Evolutionary conservation across 2,797 vertebrate species (phyloP).

Genomic region (Scolopax bukidnonensis): DNA sequence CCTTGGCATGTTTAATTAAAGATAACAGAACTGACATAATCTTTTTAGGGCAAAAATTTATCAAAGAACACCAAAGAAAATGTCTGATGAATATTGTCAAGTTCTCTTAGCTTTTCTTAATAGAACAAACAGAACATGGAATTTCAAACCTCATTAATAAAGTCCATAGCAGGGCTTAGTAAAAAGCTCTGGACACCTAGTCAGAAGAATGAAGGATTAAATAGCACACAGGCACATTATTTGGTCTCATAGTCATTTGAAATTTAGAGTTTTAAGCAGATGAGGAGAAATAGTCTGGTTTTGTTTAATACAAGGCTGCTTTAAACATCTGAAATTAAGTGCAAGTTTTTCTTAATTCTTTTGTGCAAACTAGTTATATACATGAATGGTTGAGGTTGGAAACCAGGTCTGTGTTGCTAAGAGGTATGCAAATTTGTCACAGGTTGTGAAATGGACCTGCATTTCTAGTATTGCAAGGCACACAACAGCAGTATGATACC

Average conservation of each 20-base stretch:
- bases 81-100: not conserved
- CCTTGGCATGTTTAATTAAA: not conserved
- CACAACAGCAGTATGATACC: not conserved
- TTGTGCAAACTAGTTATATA: not conserved
- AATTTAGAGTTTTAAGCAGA: not conserved
- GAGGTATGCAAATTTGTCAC: not conserved
- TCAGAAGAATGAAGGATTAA: not conserved
- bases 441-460: not conserved
- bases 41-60: not conserved
- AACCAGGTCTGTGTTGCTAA: not conserved
- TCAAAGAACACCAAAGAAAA: not conserved
- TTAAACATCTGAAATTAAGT: not conserved
- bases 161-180: not conserved
- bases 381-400: not conserved
- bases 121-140: not conserved
- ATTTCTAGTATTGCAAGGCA: not conserved
- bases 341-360: not conserved
- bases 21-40: not conserved
- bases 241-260: not conserved
- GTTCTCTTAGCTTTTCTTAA: not conserved
- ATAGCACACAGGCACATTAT: not conserved
- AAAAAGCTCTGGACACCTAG: not conserved
- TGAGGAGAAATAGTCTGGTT: not conserved
- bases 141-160: not conserved
- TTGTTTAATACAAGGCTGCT: not conserved